Evolutionary conservation across 2,888 invertebrate genomes (phyloP).

Genomic region (Ennomos erosarius): DNA sequence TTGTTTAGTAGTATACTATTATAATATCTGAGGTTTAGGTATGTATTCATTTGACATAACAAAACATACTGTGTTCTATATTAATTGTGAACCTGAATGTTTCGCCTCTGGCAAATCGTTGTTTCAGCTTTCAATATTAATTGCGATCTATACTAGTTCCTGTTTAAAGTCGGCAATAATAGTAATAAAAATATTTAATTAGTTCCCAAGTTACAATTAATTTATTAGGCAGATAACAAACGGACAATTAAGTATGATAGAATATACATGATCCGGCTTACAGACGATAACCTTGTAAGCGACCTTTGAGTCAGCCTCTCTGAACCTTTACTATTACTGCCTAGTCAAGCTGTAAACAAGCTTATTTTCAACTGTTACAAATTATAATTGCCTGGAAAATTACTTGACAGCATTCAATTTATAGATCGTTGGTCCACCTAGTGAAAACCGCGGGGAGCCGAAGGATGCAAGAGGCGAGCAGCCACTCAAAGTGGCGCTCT

Average conservation of each 20-base stretch:
- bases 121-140: slow-evolving; percentile 10
- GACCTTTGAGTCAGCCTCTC: slow-evolving; percentile 60
- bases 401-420: no score
- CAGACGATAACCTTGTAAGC: slow-evolving; percentile 57
- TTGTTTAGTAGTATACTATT: no score
- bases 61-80: slow-evolving; percentile 1
- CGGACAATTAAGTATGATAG: slow-evolving; percentile 18
- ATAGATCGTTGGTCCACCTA: no score
- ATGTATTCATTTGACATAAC: neutral
- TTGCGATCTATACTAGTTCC: slow-evolving; percentile 13
- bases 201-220: slow-evolving; percentile 19
- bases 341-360: slow-evolving; percentile 28
- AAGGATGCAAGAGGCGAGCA: no score
- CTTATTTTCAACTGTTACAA: slow-evolving; percentile 9
- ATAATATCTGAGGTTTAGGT: no score
- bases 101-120: slow-evolving; percentile 6
- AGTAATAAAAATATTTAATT: slow-evolving; percentile 12
- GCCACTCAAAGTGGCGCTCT: no score
- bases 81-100: slow-evolving; percentile 3
- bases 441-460: no score
- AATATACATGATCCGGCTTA: slow-evolving; percentile 23
- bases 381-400: no score
- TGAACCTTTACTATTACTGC: slow-evolving; percentile 63
- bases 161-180: slow-evolving; percentile 5
- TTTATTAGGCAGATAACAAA: slow-evolving; percentile 15